Evolutionary conservation across 2,888 invertebrate species (phyloP).

Genomic region (Drosophila greeni): DNA sequence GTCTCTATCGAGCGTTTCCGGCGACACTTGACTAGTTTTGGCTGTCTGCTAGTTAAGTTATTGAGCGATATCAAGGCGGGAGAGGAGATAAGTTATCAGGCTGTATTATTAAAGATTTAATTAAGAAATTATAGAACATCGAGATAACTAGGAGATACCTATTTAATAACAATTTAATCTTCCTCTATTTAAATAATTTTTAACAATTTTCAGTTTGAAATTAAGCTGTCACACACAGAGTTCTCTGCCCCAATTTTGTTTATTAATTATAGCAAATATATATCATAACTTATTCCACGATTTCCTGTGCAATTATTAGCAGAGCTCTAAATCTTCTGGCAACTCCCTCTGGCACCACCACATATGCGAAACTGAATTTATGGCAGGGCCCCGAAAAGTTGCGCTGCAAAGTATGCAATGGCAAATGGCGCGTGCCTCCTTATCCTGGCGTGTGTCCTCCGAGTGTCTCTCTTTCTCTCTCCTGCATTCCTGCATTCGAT

Average conservation of each 20-base stretch:
- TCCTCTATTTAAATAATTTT: background rate
- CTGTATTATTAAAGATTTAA: background rate
- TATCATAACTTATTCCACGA: slow-evolving; percentile 21
- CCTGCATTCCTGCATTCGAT: slow-evolving; percentile 49
- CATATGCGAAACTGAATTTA: slow-evolving; percentile 58
- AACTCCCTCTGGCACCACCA: slow-evolving; percentile 7
- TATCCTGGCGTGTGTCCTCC: slow-evolving; percentile 6
- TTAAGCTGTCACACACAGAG: background rate
- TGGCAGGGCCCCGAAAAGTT: slow-evolving; percentile 47
- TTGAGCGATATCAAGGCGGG: background rate
- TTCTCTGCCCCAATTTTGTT: background rate
- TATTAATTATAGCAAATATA: slow-evolving; percentile 1
- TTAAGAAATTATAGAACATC: too few species aligned
- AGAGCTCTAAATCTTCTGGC: slow-evolving; percentile 27
- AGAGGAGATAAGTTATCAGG: background rate
- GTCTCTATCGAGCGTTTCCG: slow-evolving; percentile 18
- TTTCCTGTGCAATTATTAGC: slow-evolving; percentile 53
- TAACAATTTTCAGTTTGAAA: background rate
- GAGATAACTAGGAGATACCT: too few species aligned
- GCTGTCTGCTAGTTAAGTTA: background rate
- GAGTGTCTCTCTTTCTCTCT: background rate
- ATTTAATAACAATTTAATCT: background rate
- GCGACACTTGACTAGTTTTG: slow-evolving; percentile 1
- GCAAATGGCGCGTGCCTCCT: slow-evolving; percentile 42
- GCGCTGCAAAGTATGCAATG: slow-evolving; percentile 61